Conservation (phyloP, 2,113 vertebrate genomes). For the Cebidichthys violaceus region DNA sequence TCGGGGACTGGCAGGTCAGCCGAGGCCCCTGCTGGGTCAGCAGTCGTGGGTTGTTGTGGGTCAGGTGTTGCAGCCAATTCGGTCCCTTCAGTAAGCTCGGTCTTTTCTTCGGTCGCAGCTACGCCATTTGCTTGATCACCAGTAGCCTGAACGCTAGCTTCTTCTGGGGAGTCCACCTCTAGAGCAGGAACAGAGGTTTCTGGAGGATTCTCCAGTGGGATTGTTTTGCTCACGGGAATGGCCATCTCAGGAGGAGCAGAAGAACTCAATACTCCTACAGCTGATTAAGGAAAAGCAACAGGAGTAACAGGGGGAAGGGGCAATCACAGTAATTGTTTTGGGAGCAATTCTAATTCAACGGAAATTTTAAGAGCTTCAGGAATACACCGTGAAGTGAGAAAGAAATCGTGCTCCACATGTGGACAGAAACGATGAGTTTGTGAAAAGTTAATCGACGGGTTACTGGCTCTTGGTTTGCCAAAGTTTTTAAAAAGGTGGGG, state of each 20-base stretch:
- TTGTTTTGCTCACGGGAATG: slow-evolving; percentile 56
- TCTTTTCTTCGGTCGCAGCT: slow-evolving; percentile 27
- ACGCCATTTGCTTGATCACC: slow-evolving; percentile 57
- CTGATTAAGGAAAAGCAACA: slow-evolving; percentile 54
- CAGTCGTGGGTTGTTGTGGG: slow-evolving; percentile 12
- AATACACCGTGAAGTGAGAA: slow-evolving; percentile 10
- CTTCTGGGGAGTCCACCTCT: slow-evolving; percentile 30
- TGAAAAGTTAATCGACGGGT: slow-evolving; percentile 19
- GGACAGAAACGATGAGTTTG: slow-evolving; percentile 30
- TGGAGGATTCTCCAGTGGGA: slow-evolving; percentile 52
- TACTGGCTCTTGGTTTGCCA: slow-evolving; percentile 3
- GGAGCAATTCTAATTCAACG: slow-evolving; percentile 13
- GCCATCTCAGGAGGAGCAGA: slow-evolving; percentile 43
- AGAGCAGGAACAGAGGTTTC: slow-evolving; percentile 51
- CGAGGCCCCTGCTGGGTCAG: slow-evolving; percentile 27
- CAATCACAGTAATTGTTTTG: slow-evolving; percentile 50
- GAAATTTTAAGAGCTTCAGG: neutral
- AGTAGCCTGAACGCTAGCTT: slow-evolving; percentile 23
- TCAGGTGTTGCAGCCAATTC: slow-evolving; percentile 17
- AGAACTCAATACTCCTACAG: slow-evolving; percentile 56
- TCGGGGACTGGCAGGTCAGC: slow-evolving; percentile 27
- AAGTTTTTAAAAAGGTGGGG: neutral
- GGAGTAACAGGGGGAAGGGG: slow-evolving; percentile 31
- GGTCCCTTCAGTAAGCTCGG: slow-evolving; percentile 30
- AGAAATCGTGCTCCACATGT: slow-evolving; percentile 49